Evolutionary conservation across 2,888 invertebrate species (phyloP), one percentile per base, ranked within the genome.

Genomic region (Gastrophysa polygoni): DNA sequence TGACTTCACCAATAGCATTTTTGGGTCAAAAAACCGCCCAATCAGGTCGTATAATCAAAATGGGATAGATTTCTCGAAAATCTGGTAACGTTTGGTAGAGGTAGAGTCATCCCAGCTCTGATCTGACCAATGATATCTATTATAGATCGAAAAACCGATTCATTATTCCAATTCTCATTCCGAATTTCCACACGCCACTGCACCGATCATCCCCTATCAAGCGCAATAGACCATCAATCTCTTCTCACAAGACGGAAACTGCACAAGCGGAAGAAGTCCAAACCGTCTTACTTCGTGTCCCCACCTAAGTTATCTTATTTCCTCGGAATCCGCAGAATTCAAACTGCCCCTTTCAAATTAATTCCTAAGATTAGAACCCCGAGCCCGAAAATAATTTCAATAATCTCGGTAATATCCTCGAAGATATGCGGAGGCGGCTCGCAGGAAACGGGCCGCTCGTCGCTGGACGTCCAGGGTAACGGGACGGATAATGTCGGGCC

Each of bases 361-460:
- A 68, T 63, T 63, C 56, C 67, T 52, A 62, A 67, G 64, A 70
- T 68, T 68, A 67, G 63, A 64, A 63, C 57, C 58, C 59, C 34
- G 43, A 63, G 63, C 65, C 59, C 58, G 68, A 66, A 67, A 69
- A 68, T 70, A 66, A 71, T 71, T 70, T 70, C 67, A 69, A 68
- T 71, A 71, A 71, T 73, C 66, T 70, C 63, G 60, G 67, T 66
- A 70, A 73, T 69, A 70, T 65, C 64, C 69, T 63, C 50, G 65
- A 70, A 71, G 71, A 71, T 70, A 70, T 69, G 69, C 71, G 57
- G 57, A 63, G 59, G 66, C 63, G 61, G 57, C 57, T 54, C 64
- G 2, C 32, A 62, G 64, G 68, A 67, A 63, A 58, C 58, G 58
- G 57, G 61, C 61, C 43, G 54, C 52, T 52, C 54, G 43, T 58